Evolutionary conservation across 2,113 vertebrate species (phyloP).

Genomic region (Phycodurus eques): DNA sequence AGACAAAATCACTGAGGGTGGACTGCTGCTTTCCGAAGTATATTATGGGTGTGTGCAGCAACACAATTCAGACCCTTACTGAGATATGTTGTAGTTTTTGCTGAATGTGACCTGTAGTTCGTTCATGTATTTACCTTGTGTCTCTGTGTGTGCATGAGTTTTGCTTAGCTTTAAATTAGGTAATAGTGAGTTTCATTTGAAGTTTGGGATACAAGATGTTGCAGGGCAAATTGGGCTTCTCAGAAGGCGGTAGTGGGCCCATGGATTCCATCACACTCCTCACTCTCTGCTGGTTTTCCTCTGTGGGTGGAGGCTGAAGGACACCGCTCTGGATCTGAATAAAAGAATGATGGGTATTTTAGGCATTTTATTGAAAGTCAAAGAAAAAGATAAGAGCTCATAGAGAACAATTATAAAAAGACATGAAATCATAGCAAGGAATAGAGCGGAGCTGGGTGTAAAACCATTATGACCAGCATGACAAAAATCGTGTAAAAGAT

Average conservation of each 20-base stretch:
- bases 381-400: not conserved
- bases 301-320: conserved; percentile 24
- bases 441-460: not conserved
- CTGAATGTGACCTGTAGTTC: not conserved
- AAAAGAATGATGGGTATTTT: not conserved
- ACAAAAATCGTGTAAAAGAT: not conserved
- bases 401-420: not conserved
- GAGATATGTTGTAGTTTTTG: not conserved
- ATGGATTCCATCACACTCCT: conserved; percentile 51
- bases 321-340: conserved; percentile 50
- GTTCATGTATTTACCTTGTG: not conserved
- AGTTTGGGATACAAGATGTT: conserved; percentile 60
- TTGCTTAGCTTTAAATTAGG: conserved; percentile 3
- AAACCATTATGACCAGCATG: not conserved
- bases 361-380: not conserved
- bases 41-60: not conserved
- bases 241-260: not conserved
- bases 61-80: not conserved
- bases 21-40: conserved; percentile 6
- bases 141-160: not conserved
- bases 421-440: not conserved
- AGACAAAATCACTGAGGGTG: conserved; percentile 31
- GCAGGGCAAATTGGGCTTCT: conserved; percentile 13
- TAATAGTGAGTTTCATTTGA: conserved; percentile 18
- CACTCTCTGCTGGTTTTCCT: conserved; percentile 44